A percentile compares a stretch with the other conserved stretches of the same genome.
Evolutionary conservation across 2,888 invertebrate species (phyloP).

Genomic region (Flexamia atlantica): DNA sequence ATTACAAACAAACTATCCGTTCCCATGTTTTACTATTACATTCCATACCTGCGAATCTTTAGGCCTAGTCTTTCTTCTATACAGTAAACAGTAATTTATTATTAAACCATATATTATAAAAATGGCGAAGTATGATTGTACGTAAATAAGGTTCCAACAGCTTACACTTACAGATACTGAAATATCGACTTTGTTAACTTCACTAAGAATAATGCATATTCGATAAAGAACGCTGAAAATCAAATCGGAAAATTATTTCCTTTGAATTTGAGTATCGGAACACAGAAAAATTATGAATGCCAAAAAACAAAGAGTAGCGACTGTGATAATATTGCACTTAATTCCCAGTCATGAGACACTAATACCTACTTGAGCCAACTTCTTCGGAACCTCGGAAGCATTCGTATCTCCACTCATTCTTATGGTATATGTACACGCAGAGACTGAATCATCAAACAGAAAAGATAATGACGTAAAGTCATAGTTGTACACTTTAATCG

Average conservation of each 20-base stretch:
- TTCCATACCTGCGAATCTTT: constrained; percentile 49
- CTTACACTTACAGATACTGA: constrained; percentile 1
- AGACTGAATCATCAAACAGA: constrained; percentile 40
- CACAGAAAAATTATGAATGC: constrained; percentile 16
- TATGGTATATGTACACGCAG: constrained; percentile 50
- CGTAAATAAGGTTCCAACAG: constrained; percentile 27
- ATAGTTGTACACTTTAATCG: constrained; percentile 52
- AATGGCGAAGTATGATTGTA: constrained; percentile 19
- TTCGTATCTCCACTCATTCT: constrained; percentile 53
- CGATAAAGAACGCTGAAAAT: background rate
- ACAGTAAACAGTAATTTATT: background rate
- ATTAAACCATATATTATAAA: constrained; percentile 12
- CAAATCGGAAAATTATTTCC: background rate
- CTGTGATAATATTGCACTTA: constrained; percentile 48
- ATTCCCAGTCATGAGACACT: constrained; percentile 50
- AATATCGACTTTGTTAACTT: constrained; percentile 4
- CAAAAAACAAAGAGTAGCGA: constrained; percentile 14
- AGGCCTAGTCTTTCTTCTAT: constrained; percentile 46
- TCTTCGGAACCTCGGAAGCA: constrained; percentile 54
- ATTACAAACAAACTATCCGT: constrained; percentile 53
- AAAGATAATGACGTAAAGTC: constrained; percentile 37
- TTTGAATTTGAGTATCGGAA: background rate
- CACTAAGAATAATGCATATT: constrained; percentile 44
- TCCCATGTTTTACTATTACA: constrained; percentile 49
- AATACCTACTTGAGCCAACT: constrained; percentile 55